A percentile compares a stretch with the other conserved stretches of the same genome.
Evolutionary conservation across 2,797 vertebrate genomes (phyloP).

Genomic region (Macropodus opercularis): DNA sequence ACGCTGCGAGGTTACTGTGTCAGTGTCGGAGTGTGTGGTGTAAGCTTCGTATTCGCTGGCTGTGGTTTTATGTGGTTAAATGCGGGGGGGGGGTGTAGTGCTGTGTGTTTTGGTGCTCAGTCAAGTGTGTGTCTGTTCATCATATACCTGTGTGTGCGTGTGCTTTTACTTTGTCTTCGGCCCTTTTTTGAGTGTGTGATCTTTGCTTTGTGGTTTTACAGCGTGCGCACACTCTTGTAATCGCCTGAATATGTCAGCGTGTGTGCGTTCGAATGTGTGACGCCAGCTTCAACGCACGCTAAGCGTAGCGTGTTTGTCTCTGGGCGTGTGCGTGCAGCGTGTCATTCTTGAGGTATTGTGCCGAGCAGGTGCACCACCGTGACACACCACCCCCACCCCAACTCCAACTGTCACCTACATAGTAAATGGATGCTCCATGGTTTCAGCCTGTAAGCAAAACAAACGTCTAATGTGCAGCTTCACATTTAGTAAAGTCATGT

Average conservation of each 20-base stretch:
- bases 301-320: background rate
- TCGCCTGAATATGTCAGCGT: too few species aligned
- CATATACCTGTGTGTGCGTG: too few species aligned
- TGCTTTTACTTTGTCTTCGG: background rate
- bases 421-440: slow-evolving; percentile 55
- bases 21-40: slow-evolving; percentile 26
- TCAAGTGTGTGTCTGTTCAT: background rate
- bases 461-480: slow-evolving; percentile 34
- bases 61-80: slow-evolving; percentile 11
- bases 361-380: slow-evolving; percentile 57
- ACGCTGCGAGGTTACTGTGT: slow-evolving; percentile 31
- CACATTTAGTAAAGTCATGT: background rate
- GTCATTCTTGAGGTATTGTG: slow-evolving; percentile 7
- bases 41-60: slow-evolving; percentile 6
- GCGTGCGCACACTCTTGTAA: too few species aligned
- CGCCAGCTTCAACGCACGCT: too few species aligned
- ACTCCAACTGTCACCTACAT: slow-evolving; percentile 65
- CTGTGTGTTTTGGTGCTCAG: slow-evolving; percentile 3
- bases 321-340: too few species aligned
- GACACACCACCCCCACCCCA: background rate
- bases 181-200: background rate
- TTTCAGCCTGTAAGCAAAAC: slow-evolving; percentile 56
- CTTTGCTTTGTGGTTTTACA: too few species aligned
- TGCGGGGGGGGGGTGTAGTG: background rate
- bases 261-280: background rate